A percentile compares a stretch with the other conserved stretches of the same genome.
Conservation (phyloP, 2,113 vertebrate species). For the Chauna torquata region DNA sequence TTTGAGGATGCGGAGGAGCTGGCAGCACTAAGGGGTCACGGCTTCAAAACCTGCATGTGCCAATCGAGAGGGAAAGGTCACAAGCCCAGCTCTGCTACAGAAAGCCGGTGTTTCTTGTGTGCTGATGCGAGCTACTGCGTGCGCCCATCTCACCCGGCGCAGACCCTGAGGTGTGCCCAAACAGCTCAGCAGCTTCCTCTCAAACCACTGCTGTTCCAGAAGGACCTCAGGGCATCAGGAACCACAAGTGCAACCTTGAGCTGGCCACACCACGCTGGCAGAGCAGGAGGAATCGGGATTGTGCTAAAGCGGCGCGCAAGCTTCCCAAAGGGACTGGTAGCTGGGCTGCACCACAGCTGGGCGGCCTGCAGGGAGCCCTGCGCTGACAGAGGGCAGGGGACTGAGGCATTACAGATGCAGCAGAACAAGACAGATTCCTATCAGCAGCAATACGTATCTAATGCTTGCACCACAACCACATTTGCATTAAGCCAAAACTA, state of each 20-base stretch:
- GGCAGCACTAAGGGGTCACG: neutral
- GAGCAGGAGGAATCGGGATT: too few species aligned
- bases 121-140: too few species aligned
- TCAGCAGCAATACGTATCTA: neutral
- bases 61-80: too few species aligned
- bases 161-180: neutral
- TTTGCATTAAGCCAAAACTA: slow-evolving; percentile 3
- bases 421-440: neutral
- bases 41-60: too few species aligned
- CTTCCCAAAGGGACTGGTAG: neutral
- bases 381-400: fast-evolving
- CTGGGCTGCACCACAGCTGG: neutral
- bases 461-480: neutral
- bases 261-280: neutral
- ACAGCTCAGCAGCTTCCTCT: neutral
- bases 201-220: fast-evolving
- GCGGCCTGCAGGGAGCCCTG: too few species aligned
- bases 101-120: too few species aligned
- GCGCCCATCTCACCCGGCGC: too few species aligned
- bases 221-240: neutral
- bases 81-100: too few species aligned
- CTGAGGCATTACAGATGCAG: neutral
- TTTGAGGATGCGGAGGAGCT: neutral
- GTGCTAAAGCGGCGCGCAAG: fast-evolving
- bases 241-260: fast-evolving